Evolutionary conservation across 2,888 invertebrate species (phyloP), one percentile per base, ranked within the genome.

Genomic region (Amphipoea oculea): DNA sequence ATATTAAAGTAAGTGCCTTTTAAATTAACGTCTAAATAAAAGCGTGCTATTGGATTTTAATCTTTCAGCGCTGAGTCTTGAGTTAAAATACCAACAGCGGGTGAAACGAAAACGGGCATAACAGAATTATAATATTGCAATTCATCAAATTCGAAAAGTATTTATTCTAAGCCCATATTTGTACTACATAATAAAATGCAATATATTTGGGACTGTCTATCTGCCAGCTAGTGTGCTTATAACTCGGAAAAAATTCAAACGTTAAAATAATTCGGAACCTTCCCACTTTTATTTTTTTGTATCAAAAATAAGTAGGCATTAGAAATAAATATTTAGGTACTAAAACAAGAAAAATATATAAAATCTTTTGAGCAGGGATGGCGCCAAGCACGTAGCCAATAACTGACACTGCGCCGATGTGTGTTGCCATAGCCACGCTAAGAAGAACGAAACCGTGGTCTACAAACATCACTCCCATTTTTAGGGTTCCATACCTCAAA

Each of bases 61-160:
- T 12, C n/a, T 12, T 57, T 60, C 0, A 4, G n/a, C 0, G 12
- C 0, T 14, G 12, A 62, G 29, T 6, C 12, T 3, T 17, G 1
- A 3, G 36, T 36, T 14, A 14, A 29, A 60, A 62, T 14, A 29
- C 6, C 6, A 62, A 60, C 60, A 62, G 4, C 4, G 11, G 29
- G 36, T 36, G 17, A 63, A 63, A 36, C 17, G 7, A 7, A 63
- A 63, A 36, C 36, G 36, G 7, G 17, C 17, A 36, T 17, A 17
- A 36, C 12, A 12, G n/a, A n/a, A 14, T 12, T 45, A 42, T 9
- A 36, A 36, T 60, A 57, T 57, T 60, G 60, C 11, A 60, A n/a
- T n/a, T n/a, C 4, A n/a, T 60, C 0, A 11, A n/a, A 23, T 57
- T 57, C 9, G 4, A 45, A 45, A n/a, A 57, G 6, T n/a, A 4